Evolutionary conservation across 1,140 invertebrate genomes (phyloP).

Genomic region (Thaumatotibia leucotreta): DNA sequence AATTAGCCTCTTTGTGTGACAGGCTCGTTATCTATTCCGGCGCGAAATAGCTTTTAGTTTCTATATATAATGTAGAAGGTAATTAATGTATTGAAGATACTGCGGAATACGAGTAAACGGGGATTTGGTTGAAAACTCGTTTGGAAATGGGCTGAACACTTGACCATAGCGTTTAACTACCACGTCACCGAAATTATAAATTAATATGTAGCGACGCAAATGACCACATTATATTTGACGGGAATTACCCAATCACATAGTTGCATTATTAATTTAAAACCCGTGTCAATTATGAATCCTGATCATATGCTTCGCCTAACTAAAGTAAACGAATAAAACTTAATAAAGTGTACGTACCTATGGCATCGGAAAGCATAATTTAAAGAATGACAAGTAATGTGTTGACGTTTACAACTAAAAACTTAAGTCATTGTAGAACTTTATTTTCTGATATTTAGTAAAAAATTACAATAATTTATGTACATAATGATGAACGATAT

Average conservation of each 20-base stretch:
- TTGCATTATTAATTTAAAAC: background rate
- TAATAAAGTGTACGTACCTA: background rate
- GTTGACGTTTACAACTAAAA: background rate
- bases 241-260: background rate
- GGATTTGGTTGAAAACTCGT: background rate
- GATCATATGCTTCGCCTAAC: background rate
- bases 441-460: conserved; percentile 71
- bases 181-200: background rate
- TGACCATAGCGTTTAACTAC: background rate
- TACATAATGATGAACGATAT: conserved; percentile 51
- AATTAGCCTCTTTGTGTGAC: background rate
- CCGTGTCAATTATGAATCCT: background rate
- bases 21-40: background rate
- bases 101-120: no score
- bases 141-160: background rate
- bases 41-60: background rate
- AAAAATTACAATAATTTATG: conserved; percentile 72
- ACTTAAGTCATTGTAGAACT: conserved; percentile 45
- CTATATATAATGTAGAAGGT: background rate
- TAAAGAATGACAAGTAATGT: conserved; percentile 33
- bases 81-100: background rate
- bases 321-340: background rate
- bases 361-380: conserved; percentile 18
- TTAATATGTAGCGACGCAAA: background rate
- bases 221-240: background rate